Evolutionary conservation across 23 tunicate species (phyloP).

Genomic region (Ciona savignyi): DNA sequence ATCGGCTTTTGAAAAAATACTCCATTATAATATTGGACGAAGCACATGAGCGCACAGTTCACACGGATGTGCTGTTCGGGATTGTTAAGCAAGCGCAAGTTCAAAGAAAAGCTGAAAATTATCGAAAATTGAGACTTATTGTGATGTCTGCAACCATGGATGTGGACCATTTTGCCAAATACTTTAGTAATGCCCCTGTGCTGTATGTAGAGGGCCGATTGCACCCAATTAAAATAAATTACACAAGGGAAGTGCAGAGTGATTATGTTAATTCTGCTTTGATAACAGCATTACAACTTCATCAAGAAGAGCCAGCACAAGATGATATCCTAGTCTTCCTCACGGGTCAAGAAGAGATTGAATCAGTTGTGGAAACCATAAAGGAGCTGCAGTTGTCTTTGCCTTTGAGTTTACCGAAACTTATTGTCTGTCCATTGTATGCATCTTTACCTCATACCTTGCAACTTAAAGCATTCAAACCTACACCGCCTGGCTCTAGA

Average conservation of each 20-base stretch:
- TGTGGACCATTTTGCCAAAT: slow-evolving; percentile 79
- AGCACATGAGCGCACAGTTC: slow-evolving; percentile 91
- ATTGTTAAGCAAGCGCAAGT: slow-evolving; percentile 75
- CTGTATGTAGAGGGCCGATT: slow-evolving; percentile 85
- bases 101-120: slow-evolving; percentile 20
- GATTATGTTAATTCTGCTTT: slow-evolving; percentile 56
- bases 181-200: slow-evolving; percentile 73
- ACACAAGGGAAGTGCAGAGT: slow-evolving; percentile 33
- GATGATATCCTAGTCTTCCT: slow-evolving; percentile 86
- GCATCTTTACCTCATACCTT: slow-evolving; percentile 73
- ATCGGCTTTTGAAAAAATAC: slow-evolving; percentile 58
- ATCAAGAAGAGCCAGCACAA: slow-evolving; percentile 58
- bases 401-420: slow-evolving; percentile 48
- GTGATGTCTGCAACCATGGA: slow-evolving; percentile 98
- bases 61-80: slow-evolving; percentile 89
- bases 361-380: slow-evolving; percentile 52
- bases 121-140: slow-evolving; percentile 33
- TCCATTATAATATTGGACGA: slow-evolving; percentile 73
- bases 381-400: slow-evolving; percentile 45
- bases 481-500: slow-evolving; percentile 39
- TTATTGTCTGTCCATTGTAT: slow-evolving; percentile 61
- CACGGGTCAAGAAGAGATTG: slow-evolving; percentile 96
- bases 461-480: slow-evolving; percentile 67
- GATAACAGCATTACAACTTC: slow-evolving; percentile 55
- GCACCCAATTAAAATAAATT: slow-evolving; percentile 52